Conservation (phyloP, 1,140 invertebrate genomes). For the Rhopalosiphum padi region DNA sequence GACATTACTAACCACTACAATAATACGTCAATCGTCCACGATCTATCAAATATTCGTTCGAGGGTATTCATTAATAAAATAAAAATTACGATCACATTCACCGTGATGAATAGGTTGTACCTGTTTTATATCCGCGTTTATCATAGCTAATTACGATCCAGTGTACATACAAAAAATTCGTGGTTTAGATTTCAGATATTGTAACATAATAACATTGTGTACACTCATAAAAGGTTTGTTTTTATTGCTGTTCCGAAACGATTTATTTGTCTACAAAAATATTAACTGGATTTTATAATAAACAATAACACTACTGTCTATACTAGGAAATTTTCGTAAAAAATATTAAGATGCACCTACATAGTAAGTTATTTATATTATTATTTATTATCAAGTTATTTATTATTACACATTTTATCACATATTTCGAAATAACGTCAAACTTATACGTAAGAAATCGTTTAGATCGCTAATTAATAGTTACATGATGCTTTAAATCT, state of each 20-base stretch:
- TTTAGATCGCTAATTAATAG: background rate
- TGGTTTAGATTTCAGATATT: background rate
- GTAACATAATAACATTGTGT: background rate
- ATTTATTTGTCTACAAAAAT: too few relatives aligned
- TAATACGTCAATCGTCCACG: background rate
- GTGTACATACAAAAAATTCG: background rate
- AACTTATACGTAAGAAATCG: background rate
- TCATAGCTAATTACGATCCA: background rate
- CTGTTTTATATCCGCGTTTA: background rate
- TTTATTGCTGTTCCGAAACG: background rate
- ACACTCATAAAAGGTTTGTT: background rate
- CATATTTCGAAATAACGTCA: background rate
- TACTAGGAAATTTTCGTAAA: too few relatives aligned
- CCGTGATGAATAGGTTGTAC: background rate
- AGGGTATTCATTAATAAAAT: background rate
- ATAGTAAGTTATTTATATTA: too few relatives aligned
- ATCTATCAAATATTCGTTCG: background rate
- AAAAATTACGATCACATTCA: background rate
- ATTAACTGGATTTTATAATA: too few relatives aligned
- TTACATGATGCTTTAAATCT: background rate
- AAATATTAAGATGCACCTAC: too few relatives aligned
- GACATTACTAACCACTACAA: background rate
- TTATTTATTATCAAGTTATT: background rate
- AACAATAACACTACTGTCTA: too few relatives aligned
- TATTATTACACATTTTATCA: background rate